Evolutionary conservation across 2,113 vertebrate genomes (phyloP), one percentile per base, ranked within the genome.

Genomic region (Elephantulus edwardii): DNA sequence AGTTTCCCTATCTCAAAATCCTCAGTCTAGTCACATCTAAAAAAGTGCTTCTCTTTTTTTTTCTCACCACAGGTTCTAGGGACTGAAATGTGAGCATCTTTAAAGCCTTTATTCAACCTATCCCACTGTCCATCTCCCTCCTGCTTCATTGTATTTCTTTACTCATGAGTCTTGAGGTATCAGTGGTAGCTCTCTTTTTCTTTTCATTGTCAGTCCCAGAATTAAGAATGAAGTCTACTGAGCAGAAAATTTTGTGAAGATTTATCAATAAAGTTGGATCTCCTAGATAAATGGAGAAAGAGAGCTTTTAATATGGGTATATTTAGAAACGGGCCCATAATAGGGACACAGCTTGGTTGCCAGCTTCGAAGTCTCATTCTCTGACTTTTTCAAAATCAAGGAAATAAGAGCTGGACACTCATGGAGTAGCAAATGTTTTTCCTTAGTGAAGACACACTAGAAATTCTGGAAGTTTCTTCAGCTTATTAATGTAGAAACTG

Each of bases 401-500:
- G 16, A 10, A 14, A 70, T 20, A 46, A 44, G 28, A 70, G 14
- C 7, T 24, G n/a, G 52, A 54, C 30, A 66, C n/a, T 35, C 14
- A 68, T 46, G 56, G 81, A 79, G 28, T 40, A 82, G 81, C 60
- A 90, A 35, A 64, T 46, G 35, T 52, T n/a, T 85, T 88, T 74
- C 33, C 38, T 14, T 33, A 30, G 85, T 75, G 90, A 88, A 91
- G 86, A 95, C 48, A 60, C 62, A 88, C 79, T 90, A 62, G 81
- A 95, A 91, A 96, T 46, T 2, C 86, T 94, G 74, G 68, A 58
- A 77, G 52, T 71, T 94, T 91, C 75, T 91, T 85, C 74, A 87
- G 81, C 44, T 93, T 72, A 38, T 85, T 89, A 56, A 89, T 86
- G 88, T 89, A 64, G 93, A 84, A 94, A 76, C 78, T 85, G 68